Evolutionary conservation across 2,797 vertebrate genomes (phyloP).

Genomic region (Sciurus vulgaris): DNA sequence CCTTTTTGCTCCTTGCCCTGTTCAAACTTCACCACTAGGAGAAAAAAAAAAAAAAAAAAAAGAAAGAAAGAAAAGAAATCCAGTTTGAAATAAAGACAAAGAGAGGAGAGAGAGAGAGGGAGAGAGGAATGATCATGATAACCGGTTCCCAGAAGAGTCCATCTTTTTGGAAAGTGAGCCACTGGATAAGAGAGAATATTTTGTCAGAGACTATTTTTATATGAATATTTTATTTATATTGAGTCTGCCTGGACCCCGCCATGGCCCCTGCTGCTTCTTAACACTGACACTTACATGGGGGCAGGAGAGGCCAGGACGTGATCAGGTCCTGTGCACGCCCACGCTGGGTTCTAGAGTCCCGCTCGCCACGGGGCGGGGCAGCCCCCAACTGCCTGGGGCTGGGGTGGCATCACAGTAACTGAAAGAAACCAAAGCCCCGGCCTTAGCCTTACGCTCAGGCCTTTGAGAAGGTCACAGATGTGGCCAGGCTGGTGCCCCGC

Average conservation of each 20-base stretch:
- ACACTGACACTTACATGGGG: constrained; percentile 85
- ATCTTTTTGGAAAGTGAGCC: constrained; percentile 90
- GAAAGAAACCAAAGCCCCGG: constrained; percentile 75
- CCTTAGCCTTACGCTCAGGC: constrained; percentile 50
- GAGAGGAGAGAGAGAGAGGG: constrained; percentile 81
- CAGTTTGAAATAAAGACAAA: constrained; percentile 83
- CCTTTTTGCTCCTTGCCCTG: constrained; percentile 47
- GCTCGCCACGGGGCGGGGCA: constrained; percentile 87
- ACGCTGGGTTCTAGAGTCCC: constrained; percentile 86
- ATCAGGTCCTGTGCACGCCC: background rate
- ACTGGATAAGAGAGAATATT: constrained; percentile 95
- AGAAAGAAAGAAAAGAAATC: too few relatives aligned
- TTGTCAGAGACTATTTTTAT: constrained; percentile 99
- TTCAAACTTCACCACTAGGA: constrained; percentile 79
- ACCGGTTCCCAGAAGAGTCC: constrained; percentile 89
- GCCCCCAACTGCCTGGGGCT: constrained; percentile 86
- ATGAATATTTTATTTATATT: constrained; percentile 99
- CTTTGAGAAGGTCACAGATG: constrained; percentile 85
- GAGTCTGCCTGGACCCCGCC: constrained; percentile 90
- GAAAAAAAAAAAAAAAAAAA: too few relatives aligned
- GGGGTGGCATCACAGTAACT: constrained; percentile 82
- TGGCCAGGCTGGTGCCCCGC: constrained; percentile 82
- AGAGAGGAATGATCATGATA: constrained; percentile 80
- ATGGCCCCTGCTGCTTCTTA: constrained; percentile 87
- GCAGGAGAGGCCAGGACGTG: background rate